Evolutionary conservation across 1,140 invertebrate species (phyloP).

Genomic region (Heliconius melpomene): DNA sequence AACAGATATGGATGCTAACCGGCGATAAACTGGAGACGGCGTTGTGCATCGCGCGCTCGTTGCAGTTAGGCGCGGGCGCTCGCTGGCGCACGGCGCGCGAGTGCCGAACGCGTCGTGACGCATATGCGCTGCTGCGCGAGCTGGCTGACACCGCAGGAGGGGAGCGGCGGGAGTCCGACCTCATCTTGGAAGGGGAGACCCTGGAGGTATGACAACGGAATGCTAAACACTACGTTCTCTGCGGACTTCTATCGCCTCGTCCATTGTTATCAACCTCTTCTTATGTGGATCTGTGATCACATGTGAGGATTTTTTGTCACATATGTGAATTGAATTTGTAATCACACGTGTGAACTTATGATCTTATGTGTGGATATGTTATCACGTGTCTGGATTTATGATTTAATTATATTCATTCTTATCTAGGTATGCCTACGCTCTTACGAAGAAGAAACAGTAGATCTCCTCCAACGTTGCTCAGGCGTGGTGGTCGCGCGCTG

Average conservation of each 20-base stretch:
- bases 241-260: too few relatives aligned
- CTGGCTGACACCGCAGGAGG: conserved; percentile 72
- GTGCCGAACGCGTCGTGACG: conserved; percentile 91
- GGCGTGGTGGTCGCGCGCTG: conserved; percentile 98
- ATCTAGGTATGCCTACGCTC: conserved; percentile 91
- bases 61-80: conserved; percentile 90
- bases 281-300: too few relatives aligned
- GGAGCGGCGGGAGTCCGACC: conserved; percentile 81
- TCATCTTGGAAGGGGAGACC: conserved; percentile 96
- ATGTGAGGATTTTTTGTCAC: too few relatives aligned
- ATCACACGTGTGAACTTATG: too few relatives aligned
- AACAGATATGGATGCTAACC: conserved; percentile 98
- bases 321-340: too few relatives aligned
- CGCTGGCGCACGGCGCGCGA: conserved; percentile 88
- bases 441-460: conserved; percentile 97
- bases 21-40: conserved; percentile 99
- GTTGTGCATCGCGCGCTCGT: conserved; percentile 98
- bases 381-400: background rate
- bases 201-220: conserved; percentile 84
- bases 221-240: too few relatives aligned
- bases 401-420: background rate
- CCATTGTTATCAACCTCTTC: too few relatives aligned
- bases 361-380: conserved; percentile 55
- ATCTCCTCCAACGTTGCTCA: conserved; percentile 94
- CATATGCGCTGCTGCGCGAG: conserved; percentile 90